Evolutionary conservation across 2,888 invertebrate genomes (phyloP).

Genomic region (Drosophila barbarae): DNA sequence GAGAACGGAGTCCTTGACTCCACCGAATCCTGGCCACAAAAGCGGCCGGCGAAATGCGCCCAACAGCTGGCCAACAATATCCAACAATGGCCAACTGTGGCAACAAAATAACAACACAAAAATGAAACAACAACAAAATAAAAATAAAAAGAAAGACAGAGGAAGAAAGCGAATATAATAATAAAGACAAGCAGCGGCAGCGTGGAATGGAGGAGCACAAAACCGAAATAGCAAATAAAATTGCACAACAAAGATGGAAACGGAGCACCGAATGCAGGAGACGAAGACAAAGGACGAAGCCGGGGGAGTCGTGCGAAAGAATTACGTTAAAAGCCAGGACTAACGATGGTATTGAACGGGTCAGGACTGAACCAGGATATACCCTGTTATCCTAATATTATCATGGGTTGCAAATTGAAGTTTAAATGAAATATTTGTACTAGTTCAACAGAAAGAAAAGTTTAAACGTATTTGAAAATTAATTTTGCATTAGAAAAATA

Average conservation of each 20-base stretch:
- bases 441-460: too few species aligned
- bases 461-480: too few species aligned
- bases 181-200: conserved; percentile 37
- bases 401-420: background rate
- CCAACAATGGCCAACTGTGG: conserved; percentile 41
- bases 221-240: conserved; percentile 59
- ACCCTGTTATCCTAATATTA: background rate
- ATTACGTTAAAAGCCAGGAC: conserved; percentile 34
- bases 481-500: background rate
- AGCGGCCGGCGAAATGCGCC: conserved; percentile 56
- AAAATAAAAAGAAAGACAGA: background rate
- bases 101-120: conserved; percentile 28
- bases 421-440: background rate
- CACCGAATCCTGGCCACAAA: conserved; percentile 64
- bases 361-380: background rate
- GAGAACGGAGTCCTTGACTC: background rate
- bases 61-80: conserved; percentile 55
- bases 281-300: conserved; percentile 1
- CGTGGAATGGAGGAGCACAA: conserved; percentile 31
- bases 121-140: background rate
- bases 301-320: conserved; percentile 12
- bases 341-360: conserved; percentile 1
- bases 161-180: conserved; percentile 11
- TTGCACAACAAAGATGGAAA: conserved; percentile 65
- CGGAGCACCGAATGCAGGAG: conserved; percentile 24